These are phyloP conservation scores for Endotricha flammealis DNA, from an alignment of 2,888 invertebrate species.

Conservation along the genomic window DNA sequence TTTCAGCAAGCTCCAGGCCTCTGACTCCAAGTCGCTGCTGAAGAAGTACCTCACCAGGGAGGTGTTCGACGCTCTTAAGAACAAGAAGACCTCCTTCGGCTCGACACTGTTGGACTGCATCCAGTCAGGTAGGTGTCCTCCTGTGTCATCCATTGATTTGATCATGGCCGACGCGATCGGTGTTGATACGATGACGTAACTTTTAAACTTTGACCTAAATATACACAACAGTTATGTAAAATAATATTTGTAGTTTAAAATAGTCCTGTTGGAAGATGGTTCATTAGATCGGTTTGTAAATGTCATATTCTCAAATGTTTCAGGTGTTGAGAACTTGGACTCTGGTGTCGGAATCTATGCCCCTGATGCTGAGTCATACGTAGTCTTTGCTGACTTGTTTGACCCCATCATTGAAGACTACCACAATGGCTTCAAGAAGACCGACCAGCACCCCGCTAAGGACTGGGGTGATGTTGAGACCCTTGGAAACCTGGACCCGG, in stretches of 20 bases:
- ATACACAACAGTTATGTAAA: too few species aligned
- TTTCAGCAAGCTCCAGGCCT: constrained; percentile 90
- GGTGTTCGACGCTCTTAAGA: constrained; percentile 93
- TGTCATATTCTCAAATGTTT: too few species aligned
- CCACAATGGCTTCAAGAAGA: constrained; percentile 96
- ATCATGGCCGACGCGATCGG: too few species aligned
- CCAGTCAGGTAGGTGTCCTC: constrained; percentile 87
- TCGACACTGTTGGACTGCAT: constrained; percentile 95
- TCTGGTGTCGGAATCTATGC: constrained; percentile 98
- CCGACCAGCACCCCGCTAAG: constrained; percentile 94
- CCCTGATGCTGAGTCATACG: constrained; percentile 97
- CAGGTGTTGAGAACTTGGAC: constrained; percentile 96
- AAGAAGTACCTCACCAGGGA: constrained; percentile 97
- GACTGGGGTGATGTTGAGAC: constrained; percentile 95
- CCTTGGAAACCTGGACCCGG: constrained; percentile 95
- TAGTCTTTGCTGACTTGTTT: constrained; percentile 93
- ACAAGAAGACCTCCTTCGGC: constrained; percentile 95
- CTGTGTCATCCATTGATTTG: too few species aligned
- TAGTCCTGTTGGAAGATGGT: too few species aligned
- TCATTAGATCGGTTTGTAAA: too few species aligned
- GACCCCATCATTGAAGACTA: constrained; percentile 99
- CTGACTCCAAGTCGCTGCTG: constrained; percentile 96
- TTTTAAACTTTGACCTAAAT: too few species aligned
- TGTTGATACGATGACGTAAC: too few species aligned
- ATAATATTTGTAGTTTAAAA: too few species aligned